A percentile compares a stretch with the other conserved stretches of the same genome.
Evolutionary conservation across 2,888 invertebrate genomes (phyloP).

Genomic region (Julus scanicus): DNA sequence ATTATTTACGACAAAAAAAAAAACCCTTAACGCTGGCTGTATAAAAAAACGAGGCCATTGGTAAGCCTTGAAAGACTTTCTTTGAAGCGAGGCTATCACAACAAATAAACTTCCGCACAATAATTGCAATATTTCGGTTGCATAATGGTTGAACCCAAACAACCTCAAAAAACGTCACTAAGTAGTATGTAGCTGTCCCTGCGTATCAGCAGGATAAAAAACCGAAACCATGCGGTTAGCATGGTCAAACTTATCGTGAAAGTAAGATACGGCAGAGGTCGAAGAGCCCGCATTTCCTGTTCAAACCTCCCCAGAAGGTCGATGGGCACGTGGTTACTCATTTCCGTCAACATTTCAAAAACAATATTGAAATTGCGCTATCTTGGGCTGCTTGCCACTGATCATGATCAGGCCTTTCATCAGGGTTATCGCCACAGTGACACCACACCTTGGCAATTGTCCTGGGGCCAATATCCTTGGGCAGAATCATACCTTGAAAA

Average conservation of each 20-base stretch:
- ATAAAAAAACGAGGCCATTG: neutral
- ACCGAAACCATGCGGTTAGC: neutral
- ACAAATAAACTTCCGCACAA: neutral
- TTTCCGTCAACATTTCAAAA: neutral
- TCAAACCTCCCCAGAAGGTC: neutral
- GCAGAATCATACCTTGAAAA: neutral
- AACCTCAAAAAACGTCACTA: neutral
- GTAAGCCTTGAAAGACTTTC: neutral
- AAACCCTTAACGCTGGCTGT: neutral
- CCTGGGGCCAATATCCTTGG: neutral
- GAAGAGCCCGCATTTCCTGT: neutral
- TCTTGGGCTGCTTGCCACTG: neutral
- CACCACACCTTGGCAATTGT: neutral
- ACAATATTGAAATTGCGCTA: slow-evolving; percentile 11
- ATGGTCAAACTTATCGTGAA: neutral
- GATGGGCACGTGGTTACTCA: neutral
- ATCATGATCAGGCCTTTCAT: neutral
- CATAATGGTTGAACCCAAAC: neutral
- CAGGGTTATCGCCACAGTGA: neutral
- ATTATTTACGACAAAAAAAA: neutral
- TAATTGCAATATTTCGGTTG: neutral
- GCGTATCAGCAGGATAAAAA: neutral
- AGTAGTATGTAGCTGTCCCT: neutral
- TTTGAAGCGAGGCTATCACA: neutral
- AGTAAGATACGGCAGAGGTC: too few relatives aligned